Percentiles rank a stretch among this genome's conserved stretches.
Evolutionary conservation across 2,888 invertebrate genomes (phyloP).

Genomic region (Hybos culiciformis): DNA sequence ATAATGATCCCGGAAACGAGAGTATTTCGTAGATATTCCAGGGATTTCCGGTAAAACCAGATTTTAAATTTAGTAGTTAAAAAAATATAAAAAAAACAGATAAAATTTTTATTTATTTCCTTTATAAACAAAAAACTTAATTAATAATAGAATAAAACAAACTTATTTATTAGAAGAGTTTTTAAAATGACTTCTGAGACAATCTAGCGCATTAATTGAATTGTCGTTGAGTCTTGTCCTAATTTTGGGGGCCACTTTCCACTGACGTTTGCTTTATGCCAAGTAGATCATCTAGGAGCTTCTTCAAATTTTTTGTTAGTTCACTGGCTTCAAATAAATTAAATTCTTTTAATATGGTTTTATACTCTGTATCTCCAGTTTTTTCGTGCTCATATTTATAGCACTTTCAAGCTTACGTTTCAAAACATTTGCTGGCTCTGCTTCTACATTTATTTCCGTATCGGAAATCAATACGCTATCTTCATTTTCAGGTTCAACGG

Average conservation of each 20-base stretch:
- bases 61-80: not conserved
- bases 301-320: not conserved
- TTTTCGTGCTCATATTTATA: slow-evolving; percentile 1
- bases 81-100: not conserved
- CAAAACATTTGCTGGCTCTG: slow-evolving; percentile 1
- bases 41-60: not conserved
- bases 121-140: slow-evolving; percentile 1
- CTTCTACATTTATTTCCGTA: not conserved
- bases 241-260: slow-evolving; percentile 1
- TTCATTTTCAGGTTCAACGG: slow-evolving; percentile 1
- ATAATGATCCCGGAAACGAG: not conserved
- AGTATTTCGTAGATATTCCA: slow-evolving; percentile 1
- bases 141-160: slow-evolving; percentile 1
- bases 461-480: not conserved
- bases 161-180: slow-evolving; percentile 1
- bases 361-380: not conserved
- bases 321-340: slow-evolving; percentile 6
- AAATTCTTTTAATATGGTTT: not conserved
- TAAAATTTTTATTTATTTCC: not conserved
- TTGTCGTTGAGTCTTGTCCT: slow-evolving; percentile 2
- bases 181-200: slow-evolving; percentile 3
- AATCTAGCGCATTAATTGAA: slow-evolving; percentile 1
- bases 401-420: not conserved
- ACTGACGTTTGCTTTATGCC: slow-evolving; percentile 1
- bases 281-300: not conserved